Percentiles rank a stretch among this genome's conserved stretches.
These are phyloP conservation scores for Peromyscus aztecus DNA, from an alignment of 2,797 vertebrate genomes.

Conservation along the genomic window DNA sequence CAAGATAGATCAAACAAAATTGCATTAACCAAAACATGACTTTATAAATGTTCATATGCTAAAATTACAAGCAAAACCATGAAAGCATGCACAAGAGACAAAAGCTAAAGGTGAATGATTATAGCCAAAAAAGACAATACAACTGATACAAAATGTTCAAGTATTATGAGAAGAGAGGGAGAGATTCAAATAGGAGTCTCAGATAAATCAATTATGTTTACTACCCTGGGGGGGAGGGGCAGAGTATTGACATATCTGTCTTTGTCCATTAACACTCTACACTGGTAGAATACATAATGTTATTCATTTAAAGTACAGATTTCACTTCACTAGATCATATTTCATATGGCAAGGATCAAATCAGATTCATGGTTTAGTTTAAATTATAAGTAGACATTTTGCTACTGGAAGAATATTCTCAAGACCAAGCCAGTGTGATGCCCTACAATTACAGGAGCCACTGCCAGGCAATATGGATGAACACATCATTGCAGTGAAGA, in stretches of 20 bases:
- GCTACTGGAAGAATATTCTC: not conserved
- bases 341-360: slow-evolving; percentile 14
- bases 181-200: slow-evolving; percentile 45
- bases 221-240: not conserved
- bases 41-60: slow-evolving; percentile 75
- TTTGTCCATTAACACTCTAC: slow-evolving; percentile 17
- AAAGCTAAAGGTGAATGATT: slow-evolving; percentile 66
- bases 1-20: slow-evolving; percentile 69
- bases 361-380: slow-evolving; percentile 36
- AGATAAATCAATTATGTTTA: slow-evolving; percentile 41
- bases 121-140: slow-evolving; percentile 50
- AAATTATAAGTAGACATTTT: slow-evolving; percentile 17
- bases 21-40: slow-evolving; percentile 64
- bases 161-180: slow-evolving; percentile 43
- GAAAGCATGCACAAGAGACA: slow-evolving; percentile 74
- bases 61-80: slow-evolving; percentile 80
- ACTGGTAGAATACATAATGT: not conserved
- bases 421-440: not conserved
- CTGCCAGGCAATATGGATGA: not conserved
- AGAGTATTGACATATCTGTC: not conserved
- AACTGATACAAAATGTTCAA: slow-evolving; percentile 76
- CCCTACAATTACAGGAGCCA: not conserved
- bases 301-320: slow-evolving; percentile 2
- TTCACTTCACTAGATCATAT: not conserved
- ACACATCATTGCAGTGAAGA: not conserved